phyloP scores from a whole-genome alignment of 2,113 vertebrate genomes.

The Pan paniscus region DNA sequence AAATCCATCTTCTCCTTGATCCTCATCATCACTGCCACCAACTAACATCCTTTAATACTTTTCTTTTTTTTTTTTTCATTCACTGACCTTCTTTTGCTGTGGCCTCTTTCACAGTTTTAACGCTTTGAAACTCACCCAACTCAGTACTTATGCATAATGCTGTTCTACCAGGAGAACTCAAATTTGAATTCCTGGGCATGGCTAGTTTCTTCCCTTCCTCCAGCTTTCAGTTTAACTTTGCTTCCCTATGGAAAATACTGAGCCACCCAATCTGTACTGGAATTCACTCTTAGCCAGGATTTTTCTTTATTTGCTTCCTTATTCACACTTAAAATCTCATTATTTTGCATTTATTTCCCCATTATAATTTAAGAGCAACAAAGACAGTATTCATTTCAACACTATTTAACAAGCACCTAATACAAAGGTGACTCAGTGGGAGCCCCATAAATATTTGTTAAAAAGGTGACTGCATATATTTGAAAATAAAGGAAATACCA shows the following conservation, averaged over 20 bases:
- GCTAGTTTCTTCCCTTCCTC: background rate
- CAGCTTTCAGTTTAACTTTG: background rate
- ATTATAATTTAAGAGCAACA: background rate
- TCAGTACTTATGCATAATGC: background rate
- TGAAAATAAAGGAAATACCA: background rate
- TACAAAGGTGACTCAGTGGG: background rate
- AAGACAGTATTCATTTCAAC: background rate
- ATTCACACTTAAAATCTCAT: background rate
- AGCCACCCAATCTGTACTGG: fast-evolving
- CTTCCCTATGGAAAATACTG: background rate
- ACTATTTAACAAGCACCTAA: background rate
- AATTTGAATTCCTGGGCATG: background rate
- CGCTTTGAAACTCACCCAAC: background rate
- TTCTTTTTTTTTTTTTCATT: background rate
- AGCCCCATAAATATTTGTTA: background rate
- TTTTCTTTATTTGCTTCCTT: background rate
- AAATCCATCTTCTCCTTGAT: background rate
- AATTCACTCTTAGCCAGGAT: fast-evolving
- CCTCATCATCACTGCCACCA: background rate
- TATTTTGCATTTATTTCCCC: background rate
- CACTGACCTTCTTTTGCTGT: background rate
- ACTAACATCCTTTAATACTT: background rate
- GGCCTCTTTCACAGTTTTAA: background rate
- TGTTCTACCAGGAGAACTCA: background rate
- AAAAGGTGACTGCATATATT: background rate